phyloP scores from a whole-genome alignment of 1,140 invertebrate genomes.

The Camponotus floridanus region DNA sequence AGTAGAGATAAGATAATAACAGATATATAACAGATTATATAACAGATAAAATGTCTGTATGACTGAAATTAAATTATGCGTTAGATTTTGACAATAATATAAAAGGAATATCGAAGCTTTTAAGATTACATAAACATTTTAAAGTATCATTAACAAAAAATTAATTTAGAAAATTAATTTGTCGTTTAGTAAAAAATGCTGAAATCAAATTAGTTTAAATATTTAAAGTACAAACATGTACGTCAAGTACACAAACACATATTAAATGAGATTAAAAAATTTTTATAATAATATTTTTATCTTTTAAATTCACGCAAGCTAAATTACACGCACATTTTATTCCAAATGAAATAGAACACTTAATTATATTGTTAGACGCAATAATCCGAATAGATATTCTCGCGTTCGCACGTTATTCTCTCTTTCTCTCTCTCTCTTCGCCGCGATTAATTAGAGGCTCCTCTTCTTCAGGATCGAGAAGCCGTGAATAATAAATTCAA shows the following conservation, averaged over 20 bases:
- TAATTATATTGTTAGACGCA: constrained; percentile 12
- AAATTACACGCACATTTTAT: background rate
- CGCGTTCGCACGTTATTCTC: too few relatives aligned
- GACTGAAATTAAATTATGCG: background rate
- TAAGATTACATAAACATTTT: background rate
- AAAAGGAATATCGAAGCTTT: background rate
- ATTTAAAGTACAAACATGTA: too few relatives aligned
- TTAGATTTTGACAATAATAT: background rate
- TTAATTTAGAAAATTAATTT: background rate
- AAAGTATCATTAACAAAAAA: background rate
- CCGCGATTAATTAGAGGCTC: background rate
- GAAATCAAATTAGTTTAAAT: background rate
- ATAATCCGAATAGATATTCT: background rate
- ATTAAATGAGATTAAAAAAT: background rate
- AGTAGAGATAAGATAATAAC: too few relatives aligned
- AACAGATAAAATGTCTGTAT: background rate
- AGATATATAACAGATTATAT: background rate
- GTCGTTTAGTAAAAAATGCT: background rate
- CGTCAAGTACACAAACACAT: too few relatives aligned
- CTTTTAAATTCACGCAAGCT: background rate
- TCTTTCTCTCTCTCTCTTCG: background rate
- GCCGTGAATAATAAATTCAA: constrained; percentile 49
- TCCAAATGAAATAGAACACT: background rate
- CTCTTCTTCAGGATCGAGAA: background rate
- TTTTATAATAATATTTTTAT: background rate